A percentile compares a stretch with the other conserved stretches of the same genome.
phyloP scores from a whole-genome alignment of 1,140 invertebrate species.

The Choristoneura fumiferana region DNA sequence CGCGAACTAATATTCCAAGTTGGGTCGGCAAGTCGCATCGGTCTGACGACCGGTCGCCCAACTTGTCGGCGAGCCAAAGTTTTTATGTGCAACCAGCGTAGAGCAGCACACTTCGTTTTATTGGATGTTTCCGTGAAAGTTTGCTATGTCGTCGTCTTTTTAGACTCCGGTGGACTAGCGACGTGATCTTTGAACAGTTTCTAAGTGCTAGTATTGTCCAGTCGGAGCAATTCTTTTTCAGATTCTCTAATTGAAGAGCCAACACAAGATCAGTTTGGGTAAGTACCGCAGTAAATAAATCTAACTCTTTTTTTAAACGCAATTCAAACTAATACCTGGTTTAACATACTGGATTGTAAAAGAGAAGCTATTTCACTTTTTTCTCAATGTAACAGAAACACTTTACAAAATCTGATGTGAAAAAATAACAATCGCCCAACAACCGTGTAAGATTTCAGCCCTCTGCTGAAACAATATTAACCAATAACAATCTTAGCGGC shows the following conservation, averaged over 20 bases:
- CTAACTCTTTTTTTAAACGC: too few relatives aligned
- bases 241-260: not conserved
- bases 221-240: not conserved
- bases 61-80: constrained; percentile 36
- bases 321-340: too few relatives aligned
- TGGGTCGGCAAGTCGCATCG: constrained; percentile 50
- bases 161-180: constrained; percentile 28
- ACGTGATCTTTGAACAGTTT: constrained; percentile 40
- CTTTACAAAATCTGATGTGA: too few relatives aligned
- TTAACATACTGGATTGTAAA: too few relatives aligned
- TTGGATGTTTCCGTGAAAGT: constrained; percentile 63
- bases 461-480: constrained; percentile 44
- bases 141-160: constrained; percentile 44
- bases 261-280: not conserved
- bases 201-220: constrained; percentile 18
- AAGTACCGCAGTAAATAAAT: too few relatives aligned
- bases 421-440: not conserved
- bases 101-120: constrained; percentile 48
- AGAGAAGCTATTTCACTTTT: too few relatives aligned
- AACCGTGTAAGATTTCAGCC: constrained; percentile 25
- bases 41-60: constrained; percentile 45
- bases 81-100: constrained; percentile 31
- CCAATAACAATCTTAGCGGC: constrained; percentile 41
- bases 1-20: constrained; percentile 70
- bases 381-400: too few relatives aligned